Evolutionary conservation across 92 coral and sea anemone species (phyloP), one percentile per base, ranked within the genome.

Genomic region (Heteractis magnifica): DNA sequence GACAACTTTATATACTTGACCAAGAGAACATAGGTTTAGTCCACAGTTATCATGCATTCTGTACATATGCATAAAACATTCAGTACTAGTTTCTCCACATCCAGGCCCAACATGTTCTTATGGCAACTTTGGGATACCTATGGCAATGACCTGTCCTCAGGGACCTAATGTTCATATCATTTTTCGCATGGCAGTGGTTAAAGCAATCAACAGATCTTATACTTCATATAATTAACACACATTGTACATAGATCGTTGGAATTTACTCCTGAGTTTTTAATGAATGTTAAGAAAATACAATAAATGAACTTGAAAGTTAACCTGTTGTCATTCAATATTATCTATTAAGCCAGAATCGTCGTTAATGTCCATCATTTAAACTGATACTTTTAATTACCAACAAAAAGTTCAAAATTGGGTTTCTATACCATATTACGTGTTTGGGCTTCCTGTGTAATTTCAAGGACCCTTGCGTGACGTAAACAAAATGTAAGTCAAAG

Each of bases 1-100:
- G 86, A 93, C 52, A 94, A 96, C 90, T 88, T 71, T 82, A 80
- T 96, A 44, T 96, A 92, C 82, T 87, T 93, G 85, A 85, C 90
- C 49, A 93, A 91, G 77, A 86, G 86, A 79, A 77, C 84, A 52
- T 93, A 83, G 83, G 10, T 41, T 16, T 44, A 15, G 12, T 50
- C 12, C 59, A 52, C 56, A 51, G 78, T 21, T 41, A 13, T 58
- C 64, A 58, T 58, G 16, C 6, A 13, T 10, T 3, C 64, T 58
- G 16, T 4, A 64, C 0, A 64, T 3, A 64, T 64, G 71, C 71
- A 34, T 12, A 15, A 58, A 58, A 4, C 64, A 13, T 58, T n/a
- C 64, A 10, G 13, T 58, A 4, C 64, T 58, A 12, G 13, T 53
- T 53, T 53, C 58, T 53, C 58, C 3, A 34, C 44, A 34, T 34